These are phyloP conservation scores for Colinus virginianus DNA, from an alignment of 2,113 vertebrate species.

Conservation along the genomic window DNA sequence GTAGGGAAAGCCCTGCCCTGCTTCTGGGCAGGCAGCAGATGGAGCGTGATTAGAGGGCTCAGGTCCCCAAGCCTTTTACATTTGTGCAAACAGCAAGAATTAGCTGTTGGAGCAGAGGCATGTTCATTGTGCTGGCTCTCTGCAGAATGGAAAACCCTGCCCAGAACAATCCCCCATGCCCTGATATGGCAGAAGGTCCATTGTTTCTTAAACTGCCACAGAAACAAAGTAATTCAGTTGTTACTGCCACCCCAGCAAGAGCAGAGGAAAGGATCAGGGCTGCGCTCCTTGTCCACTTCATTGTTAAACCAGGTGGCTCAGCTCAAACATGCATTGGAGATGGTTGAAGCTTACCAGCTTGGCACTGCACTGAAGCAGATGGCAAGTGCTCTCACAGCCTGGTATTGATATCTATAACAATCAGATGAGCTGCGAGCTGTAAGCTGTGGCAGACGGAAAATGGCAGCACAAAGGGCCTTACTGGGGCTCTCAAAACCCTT, in stretches of 20 bases:
- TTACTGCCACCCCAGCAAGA: background rate
- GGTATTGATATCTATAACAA: background rate
- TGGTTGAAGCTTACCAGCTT: background rate
- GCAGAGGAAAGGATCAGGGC: background rate
- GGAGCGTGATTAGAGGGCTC: background rate
- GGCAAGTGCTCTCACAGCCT: constrained; percentile 36
- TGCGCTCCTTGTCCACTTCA: background rate
- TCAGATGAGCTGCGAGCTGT: constrained; percentile 43
- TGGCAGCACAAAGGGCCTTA: constrained; percentile 44
- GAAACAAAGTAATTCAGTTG: background rate
- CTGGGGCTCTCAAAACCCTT: constrained; percentile 1
- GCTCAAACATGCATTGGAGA: background rate
- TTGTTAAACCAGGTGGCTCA: background rate
- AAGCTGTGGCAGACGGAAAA: constrained; percentile 58
- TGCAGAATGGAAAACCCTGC: background rate
- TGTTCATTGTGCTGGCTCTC: background rate
- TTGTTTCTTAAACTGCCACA: background rate
- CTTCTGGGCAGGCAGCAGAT: constrained; percentile 17
- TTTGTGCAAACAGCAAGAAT: background rate
- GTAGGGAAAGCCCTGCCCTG: background rate
- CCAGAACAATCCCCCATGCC: background rate
- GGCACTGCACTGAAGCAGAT: background rate
- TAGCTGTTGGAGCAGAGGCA: fast-evolving
- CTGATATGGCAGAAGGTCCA: background rate
- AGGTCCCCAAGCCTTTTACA: background rate